These are phyloP conservation scores for Pangasius larnaudii DNA, from an alignment of 2,797 vertebrate species.

Conservation along the genomic window DNA sequence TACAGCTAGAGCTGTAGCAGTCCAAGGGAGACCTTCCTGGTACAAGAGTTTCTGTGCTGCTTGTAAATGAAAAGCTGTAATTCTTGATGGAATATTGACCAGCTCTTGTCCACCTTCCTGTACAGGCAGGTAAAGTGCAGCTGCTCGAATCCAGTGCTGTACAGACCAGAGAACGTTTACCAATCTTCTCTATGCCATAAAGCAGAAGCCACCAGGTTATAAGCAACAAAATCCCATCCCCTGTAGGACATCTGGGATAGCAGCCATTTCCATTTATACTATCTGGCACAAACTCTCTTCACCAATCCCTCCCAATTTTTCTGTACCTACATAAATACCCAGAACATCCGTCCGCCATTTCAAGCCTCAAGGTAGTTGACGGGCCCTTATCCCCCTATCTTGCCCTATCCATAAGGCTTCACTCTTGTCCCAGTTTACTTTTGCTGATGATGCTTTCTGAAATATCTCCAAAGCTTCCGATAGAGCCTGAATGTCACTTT, in stretches of 20 bases:
- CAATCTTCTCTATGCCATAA: background rate
- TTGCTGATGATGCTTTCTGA: conserved; percentile 10
- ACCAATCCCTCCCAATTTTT: conserved; percentile 7
- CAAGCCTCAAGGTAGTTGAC: background rate
- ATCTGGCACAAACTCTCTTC: conserved; percentile 10
- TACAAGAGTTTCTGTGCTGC: conserved; percentile 13
- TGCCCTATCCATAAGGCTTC: background rate
- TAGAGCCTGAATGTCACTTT: background rate
- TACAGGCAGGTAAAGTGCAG: conserved; percentile 3
- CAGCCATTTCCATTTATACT: conserved; percentile 24
- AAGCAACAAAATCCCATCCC: background rate
- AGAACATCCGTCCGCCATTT: background rate
- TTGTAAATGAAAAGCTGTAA: background rate
- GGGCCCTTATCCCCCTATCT: background rate
- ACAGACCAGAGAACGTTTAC: conserved; percentile 8
- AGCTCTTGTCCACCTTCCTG: conserved; percentile 2
- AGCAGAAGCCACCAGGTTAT: background rate
- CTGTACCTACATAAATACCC: background rate
- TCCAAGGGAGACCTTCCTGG: background rate
- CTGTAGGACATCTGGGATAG: conserved; percentile 24
- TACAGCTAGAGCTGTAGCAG: background rate
- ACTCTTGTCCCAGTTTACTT: conserved; percentile 28
- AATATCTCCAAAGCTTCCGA: background rate
- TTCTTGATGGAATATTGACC: background rate
- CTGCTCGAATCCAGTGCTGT: background rate